These are phyloP conservation scores for Platichthys stellatus DNA, from an alignment of 2,113 vertebrate species.

Conservation along the genomic window DNA sequence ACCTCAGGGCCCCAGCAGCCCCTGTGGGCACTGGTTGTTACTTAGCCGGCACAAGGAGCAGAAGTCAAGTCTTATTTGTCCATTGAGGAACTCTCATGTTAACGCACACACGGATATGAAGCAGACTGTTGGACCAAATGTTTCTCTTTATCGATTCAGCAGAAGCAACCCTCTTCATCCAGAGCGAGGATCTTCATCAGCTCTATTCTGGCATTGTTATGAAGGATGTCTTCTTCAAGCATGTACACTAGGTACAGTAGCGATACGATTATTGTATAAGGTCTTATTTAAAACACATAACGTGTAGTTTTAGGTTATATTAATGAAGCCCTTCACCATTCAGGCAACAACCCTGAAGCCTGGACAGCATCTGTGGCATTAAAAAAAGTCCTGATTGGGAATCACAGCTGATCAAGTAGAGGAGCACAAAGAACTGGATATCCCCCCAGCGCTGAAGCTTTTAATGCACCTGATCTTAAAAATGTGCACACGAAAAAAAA, in stretches of 20 bases:
- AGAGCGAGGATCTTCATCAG: background rate
- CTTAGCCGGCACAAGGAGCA: background rate
- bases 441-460: background rate
- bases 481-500: background rate
- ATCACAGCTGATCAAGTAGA: background rate
- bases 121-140: slow-evolving; percentile 12
- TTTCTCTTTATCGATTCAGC: background rate
- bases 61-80: background rate
- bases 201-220: background rate
- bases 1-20: background rate
- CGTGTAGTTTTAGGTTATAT: background rate
- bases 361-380: background rate
- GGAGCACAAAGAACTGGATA: slow-evolving; percentile 26
- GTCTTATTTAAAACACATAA: background rate
- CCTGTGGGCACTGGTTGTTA: background rate
- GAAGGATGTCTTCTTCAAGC: slow-evolving; percentile 11
- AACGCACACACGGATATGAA: background rate
- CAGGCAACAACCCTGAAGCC: background rate
- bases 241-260: background rate
- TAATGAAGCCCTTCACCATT: background rate
- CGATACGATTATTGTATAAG: background rate
- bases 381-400: background rate
- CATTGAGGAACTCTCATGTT: background rate
- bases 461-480: background rate
- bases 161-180: background rate